Percentiles rank a stretch among this genome's conserved stretches.
phyloP scores from a whole-genome alignment of 1,140 invertebrate species.

The Drosophila cardini region DNA sequence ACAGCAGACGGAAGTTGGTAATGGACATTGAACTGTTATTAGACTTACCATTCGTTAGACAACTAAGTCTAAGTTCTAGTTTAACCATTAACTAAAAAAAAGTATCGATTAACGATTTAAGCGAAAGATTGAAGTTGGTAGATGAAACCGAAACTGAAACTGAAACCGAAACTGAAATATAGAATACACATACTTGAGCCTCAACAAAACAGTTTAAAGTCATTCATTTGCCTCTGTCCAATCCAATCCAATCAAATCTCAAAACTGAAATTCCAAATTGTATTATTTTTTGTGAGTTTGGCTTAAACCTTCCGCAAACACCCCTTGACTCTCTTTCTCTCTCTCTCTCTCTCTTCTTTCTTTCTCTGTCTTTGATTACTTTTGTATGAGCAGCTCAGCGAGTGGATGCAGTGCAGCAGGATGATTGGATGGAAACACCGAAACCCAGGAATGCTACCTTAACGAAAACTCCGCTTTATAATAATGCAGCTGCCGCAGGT shows the following conservation, averaged over 20 bases:
- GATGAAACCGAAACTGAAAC: slow-evolving; percentile 35
- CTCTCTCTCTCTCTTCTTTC: slow-evolving; percentile 31
- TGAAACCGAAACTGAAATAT: slow-evolving; percentile 34
- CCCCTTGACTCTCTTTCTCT: slow-evolving; percentile 34
- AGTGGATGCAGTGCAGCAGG: slow-evolving; percentile 27
- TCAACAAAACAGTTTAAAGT: slow-evolving; percentile 3
- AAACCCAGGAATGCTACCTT: slow-evolving; percentile 57
- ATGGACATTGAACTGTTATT: slow-evolving; percentile 80
- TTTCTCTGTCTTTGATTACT: slow-evolving; percentile 12
- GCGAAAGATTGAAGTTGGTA: slow-evolving; percentile 48
- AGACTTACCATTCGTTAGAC: slow-evolving; percentile 49
- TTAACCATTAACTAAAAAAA: slow-evolving; percentile 57
- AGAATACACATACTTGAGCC: slow-evolving; percentile 21
- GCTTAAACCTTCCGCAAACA: slow-evolving; percentile 33
- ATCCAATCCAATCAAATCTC: background rate
- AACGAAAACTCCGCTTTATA: slow-evolving; percentile 40
- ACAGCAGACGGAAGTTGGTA: slow-evolving; percentile 75
- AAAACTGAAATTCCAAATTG: slow-evolving; percentile 41
- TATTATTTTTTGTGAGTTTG: slow-evolving; percentile 40
- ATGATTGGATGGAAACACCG: slow-evolving; percentile 55
- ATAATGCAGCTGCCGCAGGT: slow-evolving; percentile 68
- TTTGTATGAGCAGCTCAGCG: slow-evolving; percentile 12
- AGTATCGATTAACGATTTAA: slow-evolving; percentile 73
- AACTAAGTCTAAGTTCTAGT: slow-evolving; percentile 66
- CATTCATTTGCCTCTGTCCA: slow-evolving; percentile 9